A percentile compares a stretch with the other conserved stretches of the same genome.
These are phyloP conservation scores for Dryoscopus gambensis DNA, from an alignment of 2,113 vertebrate species.

Conservation along the genomic window DNA sequence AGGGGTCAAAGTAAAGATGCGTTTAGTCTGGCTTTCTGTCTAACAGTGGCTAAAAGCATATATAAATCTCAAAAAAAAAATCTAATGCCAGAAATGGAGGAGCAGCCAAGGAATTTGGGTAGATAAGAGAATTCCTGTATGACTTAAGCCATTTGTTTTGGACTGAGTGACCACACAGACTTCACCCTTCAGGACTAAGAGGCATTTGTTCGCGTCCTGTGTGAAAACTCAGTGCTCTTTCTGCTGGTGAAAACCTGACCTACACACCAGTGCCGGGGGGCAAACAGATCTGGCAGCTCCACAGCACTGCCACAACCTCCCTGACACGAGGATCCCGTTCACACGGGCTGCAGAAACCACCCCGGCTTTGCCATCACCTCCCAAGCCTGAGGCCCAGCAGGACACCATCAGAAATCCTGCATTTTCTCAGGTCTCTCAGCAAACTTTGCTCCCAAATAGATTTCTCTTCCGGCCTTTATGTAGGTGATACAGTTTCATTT, in stretches of 20 bases:
- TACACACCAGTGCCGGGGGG: neutral
- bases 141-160: neutral
- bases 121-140: conserved; percentile 36
- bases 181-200: neutral
- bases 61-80: conserved; percentile 8
- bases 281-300: neutral
- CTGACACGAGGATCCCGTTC: neutral
- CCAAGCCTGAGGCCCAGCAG: neutral
- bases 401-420: neutral
- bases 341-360: neutral
- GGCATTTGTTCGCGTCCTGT: neutral
- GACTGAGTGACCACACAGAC: neutral
- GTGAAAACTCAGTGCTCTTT: neutral
- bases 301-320: neutral
- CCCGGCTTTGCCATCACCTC: neutral
- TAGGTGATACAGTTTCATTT: neutral
- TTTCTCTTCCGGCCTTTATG: fast-evolving
- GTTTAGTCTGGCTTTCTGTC: neutral
- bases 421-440: neutral
- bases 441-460: neutral
- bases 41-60: neutral
- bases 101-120: conserved; percentile 19
- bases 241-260: neutral
- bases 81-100: neutral
- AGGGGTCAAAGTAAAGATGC: neutral